Conservation (phyloP, 2,888 invertebrate genomes). For the Ceraclea dissimilis region DNA sequence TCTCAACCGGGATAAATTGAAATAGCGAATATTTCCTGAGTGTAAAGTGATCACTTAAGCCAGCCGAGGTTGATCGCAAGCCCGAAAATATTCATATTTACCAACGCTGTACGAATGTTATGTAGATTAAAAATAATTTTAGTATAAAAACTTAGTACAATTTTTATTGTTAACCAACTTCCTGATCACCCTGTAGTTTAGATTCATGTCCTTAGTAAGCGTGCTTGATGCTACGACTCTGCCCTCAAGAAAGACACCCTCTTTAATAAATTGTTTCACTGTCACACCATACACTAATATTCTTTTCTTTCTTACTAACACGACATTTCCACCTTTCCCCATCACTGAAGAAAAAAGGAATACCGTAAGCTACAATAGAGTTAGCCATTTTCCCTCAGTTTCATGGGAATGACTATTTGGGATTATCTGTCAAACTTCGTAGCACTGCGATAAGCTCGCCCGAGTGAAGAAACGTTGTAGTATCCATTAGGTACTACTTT, state of each 20-base stretch:
- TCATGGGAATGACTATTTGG: background rate
- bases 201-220: background rate
- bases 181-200: background rate
- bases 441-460: too few species aligned
- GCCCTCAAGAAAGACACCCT: constrained; percentile 1
- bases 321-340: background rate
- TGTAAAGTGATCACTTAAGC: too few species aligned
- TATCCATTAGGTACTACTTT: background rate
- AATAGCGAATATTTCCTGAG: too few species aligned
- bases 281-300: background rate
- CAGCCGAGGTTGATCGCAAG: too few species aligned
- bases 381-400: background rate
- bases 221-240: background rate
- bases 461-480: background rate
- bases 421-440: background rate
- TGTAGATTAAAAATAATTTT: too few species aligned
- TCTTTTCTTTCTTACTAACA: background rate
- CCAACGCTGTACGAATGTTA: too few species aligned
- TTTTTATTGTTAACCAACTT: too few species aligned
- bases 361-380: background rate
- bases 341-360: background rate
- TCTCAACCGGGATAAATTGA: too few species aligned
- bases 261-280: background rate
- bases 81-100: too few species aligned
- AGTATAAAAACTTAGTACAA: too few species aligned